phyloP scores from a whole-genome alignment of 2,797 vertebrate genomes.

The Cercopithecus neglectus region DNA sequence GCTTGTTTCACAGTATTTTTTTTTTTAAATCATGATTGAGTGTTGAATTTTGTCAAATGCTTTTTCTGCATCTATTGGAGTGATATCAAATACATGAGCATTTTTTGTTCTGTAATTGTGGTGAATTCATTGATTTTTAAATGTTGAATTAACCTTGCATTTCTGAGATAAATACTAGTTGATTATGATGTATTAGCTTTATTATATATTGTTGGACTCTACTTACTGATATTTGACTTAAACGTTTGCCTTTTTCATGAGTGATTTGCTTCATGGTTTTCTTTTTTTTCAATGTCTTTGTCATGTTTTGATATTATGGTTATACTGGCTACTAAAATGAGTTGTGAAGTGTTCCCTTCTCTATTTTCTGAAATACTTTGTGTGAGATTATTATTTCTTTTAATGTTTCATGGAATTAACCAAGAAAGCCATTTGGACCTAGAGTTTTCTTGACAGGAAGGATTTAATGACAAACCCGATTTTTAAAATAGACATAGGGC shows the following conservation, averaged over 20 bases:
- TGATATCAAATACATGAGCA: neutral
- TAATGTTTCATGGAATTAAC: neutral
- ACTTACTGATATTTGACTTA: neutral
- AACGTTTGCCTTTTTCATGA: neutral
- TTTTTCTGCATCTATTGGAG: neutral
- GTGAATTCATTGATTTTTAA: neutral
- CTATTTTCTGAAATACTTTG: constrained; percentile 24
- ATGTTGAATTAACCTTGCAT: neutral
- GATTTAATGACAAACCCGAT: neutral
- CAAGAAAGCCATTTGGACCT: neutral
- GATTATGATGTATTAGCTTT: neutral
- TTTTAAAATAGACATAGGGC: neutral
- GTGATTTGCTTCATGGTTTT: neutral
- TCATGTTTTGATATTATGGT: neutral
- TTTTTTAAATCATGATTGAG: neutral
- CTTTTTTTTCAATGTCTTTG: neutral
- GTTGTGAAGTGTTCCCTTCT: neutral
- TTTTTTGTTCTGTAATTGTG: constrained; percentile 11
- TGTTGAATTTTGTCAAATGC: constrained; percentile 17
- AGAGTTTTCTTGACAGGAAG: neutral
- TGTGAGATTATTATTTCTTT: constrained; percentile 7
- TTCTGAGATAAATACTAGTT: neutral
- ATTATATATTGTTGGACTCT: neutral
- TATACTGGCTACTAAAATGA: neutral
- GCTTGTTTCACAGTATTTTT: neutral